Evolutionary conservation across 2,888 invertebrate species (phyloP).

Genomic region (Alsophila aescularia): DNA sequence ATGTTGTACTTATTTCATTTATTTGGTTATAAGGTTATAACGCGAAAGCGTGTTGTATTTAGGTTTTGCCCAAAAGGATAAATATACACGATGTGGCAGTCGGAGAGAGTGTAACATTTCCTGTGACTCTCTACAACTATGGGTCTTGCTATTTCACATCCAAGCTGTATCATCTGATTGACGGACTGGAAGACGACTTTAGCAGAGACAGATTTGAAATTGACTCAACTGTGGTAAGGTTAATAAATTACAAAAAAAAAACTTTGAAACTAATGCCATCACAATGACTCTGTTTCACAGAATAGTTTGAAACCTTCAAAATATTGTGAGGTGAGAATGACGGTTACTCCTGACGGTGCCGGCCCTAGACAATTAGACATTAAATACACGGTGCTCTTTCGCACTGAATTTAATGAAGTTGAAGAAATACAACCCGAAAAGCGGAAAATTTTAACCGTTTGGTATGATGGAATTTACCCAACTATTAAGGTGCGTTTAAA

Average conservation of each 20-base stretch:
- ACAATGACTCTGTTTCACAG: slow-evolving; percentile 42
- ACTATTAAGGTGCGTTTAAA: slow-evolving; percentile 62
- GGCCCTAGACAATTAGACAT: slow-evolving; percentile 68
- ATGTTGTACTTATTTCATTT: background rate
- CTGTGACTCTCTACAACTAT: slow-evolving; percentile 67
- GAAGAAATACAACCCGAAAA: slow-evolving; percentile 68
- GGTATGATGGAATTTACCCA: slow-evolving; percentile 79
- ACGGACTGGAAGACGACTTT: slow-evolving; percentile 71
- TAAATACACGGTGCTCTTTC: slow-evolving; percentile 67
- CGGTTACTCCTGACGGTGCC: slow-evolving; percentile 66
- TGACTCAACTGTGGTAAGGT: slow-evolving; percentile 62
- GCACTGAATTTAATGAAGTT: slow-evolving; percentile 67
- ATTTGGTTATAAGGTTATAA: background rate
- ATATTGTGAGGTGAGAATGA: slow-evolving; percentile 61
- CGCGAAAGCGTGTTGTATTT: slow-evolving; percentile 4
- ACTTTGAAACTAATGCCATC: background rate
- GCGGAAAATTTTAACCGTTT: slow-evolving; percentile 69
- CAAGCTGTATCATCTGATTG: slow-evolving; percentile 59
- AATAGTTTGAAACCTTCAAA: slow-evolving; percentile 72
- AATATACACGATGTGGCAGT: slow-evolving; percentile 73
- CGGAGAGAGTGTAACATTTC: slow-evolving; percentile 52
- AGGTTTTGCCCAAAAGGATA: slow-evolving; percentile 68
- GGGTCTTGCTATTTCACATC: slow-evolving; percentile 73
- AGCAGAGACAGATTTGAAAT: slow-evolving; percentile 66
- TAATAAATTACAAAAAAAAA: background rate